Percentiles rank a stretch among this genome's conserved stretches.
phyloP scores from a whole-genome alignment of 2,888 invertebrate genomes.

The Malthinus flaveolus region DNA sequence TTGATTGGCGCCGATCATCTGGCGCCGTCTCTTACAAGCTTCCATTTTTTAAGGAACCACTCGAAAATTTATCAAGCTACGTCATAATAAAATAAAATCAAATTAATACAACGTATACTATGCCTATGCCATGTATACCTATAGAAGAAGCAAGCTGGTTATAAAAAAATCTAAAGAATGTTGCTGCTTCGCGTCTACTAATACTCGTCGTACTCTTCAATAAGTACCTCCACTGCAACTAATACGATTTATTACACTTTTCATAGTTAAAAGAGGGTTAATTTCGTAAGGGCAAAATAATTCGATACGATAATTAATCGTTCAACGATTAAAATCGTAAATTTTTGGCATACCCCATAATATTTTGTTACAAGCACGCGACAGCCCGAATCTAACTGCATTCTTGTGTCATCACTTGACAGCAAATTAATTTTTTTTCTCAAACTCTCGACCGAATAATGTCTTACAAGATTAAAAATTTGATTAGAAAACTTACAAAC shows the following conservation, averaged over 20 bases:
- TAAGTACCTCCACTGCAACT: neutral
- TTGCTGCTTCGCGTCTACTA: conserved; percentile 39
- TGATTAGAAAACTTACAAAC: too few relatives aligned
- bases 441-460: neutral
- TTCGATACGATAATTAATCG: too few relatives aligned
- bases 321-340: too few relatives aligned
- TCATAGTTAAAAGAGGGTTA: too few relatives aligned
- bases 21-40: conserved; percentile 48
- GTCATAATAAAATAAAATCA: conserved; percentile 54
- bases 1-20: conserved; percentile 50
- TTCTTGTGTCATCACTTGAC: conserved; percentile 42
- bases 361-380: conserved; percentile 33
- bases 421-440: conserved; percentile 37
- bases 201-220: conserved; percentile 7
- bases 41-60: conserved; percentile 43
- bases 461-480: too few relatives aligned
- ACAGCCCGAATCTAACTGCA: conserved; percentile 41
- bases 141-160: conserved; percentile 40
- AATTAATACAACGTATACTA: conserved; percentile 49
- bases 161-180: conserved; percentile 52
- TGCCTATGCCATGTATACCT: conserved; percentile 14
- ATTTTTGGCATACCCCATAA: too few relatives aligned
- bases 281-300: too few relatives aligned
- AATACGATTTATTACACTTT: too few relatives aligned
- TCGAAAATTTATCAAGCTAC: conserved; percentile 50